phyloP scores from a whole-genome alignment of 1,140 invertebrate species.

The Ips nitidus region DNA sequence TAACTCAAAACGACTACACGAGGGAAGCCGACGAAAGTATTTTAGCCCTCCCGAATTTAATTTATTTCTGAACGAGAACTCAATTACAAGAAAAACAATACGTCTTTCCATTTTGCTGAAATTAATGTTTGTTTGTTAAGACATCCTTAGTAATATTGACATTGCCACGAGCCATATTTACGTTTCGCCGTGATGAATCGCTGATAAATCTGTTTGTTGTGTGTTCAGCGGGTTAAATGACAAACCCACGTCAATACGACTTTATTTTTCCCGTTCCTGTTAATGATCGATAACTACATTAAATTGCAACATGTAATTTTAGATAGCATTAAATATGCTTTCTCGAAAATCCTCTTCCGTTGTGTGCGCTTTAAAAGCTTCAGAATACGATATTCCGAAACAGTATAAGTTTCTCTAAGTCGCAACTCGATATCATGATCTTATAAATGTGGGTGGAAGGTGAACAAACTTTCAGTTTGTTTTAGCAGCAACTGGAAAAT shows the following conservation, averaged over 20 bases:
- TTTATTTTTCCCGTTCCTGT: background rate
- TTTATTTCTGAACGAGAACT: slow-evolving; percentile 19
- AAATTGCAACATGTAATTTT: too few species aligned
- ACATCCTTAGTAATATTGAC: slow-evolving; percentile 15
- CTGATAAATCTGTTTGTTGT: slow-evolving; percentile 3
- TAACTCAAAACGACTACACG: slow-evolving; percentile 10
- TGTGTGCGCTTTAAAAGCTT: too few species aligned
- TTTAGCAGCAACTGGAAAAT: too few species aligned
- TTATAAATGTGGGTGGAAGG: too few species aligned
- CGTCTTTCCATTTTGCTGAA: slow-evolving; percentile 13
- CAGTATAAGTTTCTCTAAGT: too few species aligned
- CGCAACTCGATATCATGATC: too few species aligned
- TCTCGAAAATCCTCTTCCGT: too few species aligned
- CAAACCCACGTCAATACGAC: background rate
- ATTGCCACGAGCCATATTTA: slow-evolving; percentile 8
- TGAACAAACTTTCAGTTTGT: too few species aligned
- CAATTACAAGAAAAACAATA: slow-evolving; percentile 21
- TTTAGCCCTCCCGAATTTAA: slow-evolving; percentile 7
- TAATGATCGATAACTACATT: too few species aligned
- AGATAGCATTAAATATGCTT: too few species aligned
- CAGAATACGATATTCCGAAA: too few species aligned
- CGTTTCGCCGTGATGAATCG: slow-evolving; percentile 9
- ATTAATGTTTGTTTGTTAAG: slow-evolving; percentile 17
- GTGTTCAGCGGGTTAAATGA: too few species aligned
- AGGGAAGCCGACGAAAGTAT: slow-evolving; percentile 13